Percentiles rank a stretch among this genome's conserved stretches.
These are phyloP conservation scores for Morphnarchus princeps DNA, from an alignment of 2,113 vertebrate genomes.

Conservation along the genomic window DNA sequence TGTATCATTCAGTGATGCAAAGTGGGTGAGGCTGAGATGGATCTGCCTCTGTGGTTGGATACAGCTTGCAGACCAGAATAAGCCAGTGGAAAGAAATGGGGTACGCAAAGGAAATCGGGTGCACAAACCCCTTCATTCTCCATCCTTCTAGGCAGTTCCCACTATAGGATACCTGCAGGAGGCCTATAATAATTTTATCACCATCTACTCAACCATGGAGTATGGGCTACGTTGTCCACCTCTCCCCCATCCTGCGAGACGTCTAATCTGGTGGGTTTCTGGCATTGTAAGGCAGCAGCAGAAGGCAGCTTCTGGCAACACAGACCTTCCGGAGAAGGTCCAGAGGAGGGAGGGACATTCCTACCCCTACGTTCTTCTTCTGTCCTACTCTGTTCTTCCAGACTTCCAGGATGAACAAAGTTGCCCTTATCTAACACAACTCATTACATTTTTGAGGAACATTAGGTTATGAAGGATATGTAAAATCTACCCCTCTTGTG, in stretches of 20 bases:
- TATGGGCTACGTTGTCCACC: background rate
- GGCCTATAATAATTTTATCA: background rate
- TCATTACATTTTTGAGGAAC: background rate
- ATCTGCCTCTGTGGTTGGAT: background rate
- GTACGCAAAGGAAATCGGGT: background rate
- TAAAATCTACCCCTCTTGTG: background rate
- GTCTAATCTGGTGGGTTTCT: background rate
- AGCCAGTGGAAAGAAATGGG: background rate
- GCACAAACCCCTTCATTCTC: background rate
- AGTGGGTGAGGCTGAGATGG: background rate
- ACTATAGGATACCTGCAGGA: background rate
- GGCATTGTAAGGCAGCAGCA: background rate
- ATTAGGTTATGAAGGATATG: background rate
- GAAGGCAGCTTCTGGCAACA: background rate
- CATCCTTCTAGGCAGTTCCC: background rate
- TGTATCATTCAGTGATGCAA: background rate
- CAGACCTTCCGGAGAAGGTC: background rate
- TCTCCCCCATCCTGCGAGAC: too few species aligned
- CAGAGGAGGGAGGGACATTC: background rate
- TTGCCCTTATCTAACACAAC: background rate
- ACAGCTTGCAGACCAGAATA: background rate
- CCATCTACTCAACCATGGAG: background rate
- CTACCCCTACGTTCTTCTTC: background rate
- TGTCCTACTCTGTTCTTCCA: background rate
- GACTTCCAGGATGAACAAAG: background rate